phyloP scores from a whole-genome alignment of 2,797 vertebrate genomes.

The Antennarius maculatus region DNA sequence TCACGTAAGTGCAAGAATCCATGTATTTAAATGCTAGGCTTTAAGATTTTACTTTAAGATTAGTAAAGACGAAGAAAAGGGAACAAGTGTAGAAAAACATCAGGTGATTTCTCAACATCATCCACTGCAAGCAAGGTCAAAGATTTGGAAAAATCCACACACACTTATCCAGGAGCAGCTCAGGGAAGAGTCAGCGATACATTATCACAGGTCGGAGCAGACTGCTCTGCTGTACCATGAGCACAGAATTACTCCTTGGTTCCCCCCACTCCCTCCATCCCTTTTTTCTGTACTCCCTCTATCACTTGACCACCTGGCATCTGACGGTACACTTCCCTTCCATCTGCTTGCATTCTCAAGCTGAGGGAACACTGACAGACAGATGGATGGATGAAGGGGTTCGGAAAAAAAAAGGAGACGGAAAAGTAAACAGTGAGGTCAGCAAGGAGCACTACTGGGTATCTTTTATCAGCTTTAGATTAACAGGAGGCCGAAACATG shows the following conservation, averaged over 20 bases:
- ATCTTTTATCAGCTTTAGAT: slow-evolving; percentile 63
- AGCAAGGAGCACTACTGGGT: slow-evolving; percentile 46
- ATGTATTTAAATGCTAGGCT: too few species aligned
- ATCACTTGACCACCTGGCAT: slow-evolving; percentile 60
- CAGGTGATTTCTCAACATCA: slow-evolving; percentile 35
- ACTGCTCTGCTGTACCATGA: slow-evolving; percentile 33
- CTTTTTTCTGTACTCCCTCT: slow-evolving; percentile 29
- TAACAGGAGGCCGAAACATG: slow-evolving; percentile 25
- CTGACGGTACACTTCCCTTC: slow-evolving; percentile 45
- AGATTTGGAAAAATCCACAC: slow-evolving; percentile 47
- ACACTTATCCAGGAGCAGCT: slow-evolving; percentile 29
- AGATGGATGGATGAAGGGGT: slow-evolving; percentile 58
- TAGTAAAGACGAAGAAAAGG: not conserved
- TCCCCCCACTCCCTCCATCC: slow-evolving; percentile 17
- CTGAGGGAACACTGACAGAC: slow-evolving; percentile 48
- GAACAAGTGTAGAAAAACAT: slow-evolving; percentile 26
- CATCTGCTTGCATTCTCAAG: slow-evolving; percentile 77
- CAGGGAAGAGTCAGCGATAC: slow-evolving; percentile 56
- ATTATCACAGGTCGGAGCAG: slow-evolving; percentile 71
- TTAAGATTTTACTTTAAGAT: too few species aligned
- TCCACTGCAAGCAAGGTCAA: slow-evolving; percentile 39
- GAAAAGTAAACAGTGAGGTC: slow-evolving; percentile 65
- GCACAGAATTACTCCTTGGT: slow-evolving; percentile 36
- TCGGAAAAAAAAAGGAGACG: slow-evolving; percentile 54
- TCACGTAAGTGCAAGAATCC: too few species aligned